Evolutionary conservation across 2,888 invertebrate species (phyloP).

Genomic region (Dryadula phaetusa): DNA sequence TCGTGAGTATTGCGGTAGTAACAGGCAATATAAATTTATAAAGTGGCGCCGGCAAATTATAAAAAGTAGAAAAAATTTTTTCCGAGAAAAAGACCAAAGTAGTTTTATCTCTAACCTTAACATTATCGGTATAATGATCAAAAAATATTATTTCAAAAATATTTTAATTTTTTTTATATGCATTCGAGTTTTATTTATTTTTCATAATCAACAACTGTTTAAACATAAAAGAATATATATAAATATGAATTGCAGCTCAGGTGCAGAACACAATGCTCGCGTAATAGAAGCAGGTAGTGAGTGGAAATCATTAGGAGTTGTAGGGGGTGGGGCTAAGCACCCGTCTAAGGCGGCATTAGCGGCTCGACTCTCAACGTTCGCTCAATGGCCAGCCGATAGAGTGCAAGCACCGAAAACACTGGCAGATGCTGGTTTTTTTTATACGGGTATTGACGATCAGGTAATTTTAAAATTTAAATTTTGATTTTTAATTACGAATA

Average conservation of each 20-base stretch:
- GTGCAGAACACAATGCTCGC: conserved; percentile 70
- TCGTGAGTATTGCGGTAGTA: too few relatives aligned
- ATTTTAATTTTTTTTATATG: too few relatives aligned
- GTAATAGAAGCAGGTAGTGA: conserved; percentile 65
- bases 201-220: too few relatives aligned
- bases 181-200: too few relatives aligned
- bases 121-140: too few relatives aligned
- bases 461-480: conserved; percentile 58
- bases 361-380: conserved; percentile 87
- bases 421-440: conserved; percentile 95
- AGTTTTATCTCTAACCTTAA: too few relatives aligned
- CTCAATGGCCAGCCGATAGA: conserved; percentile 89
- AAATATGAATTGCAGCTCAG: conserved; percentile 67
- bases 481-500: neutral
- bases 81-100: too few relatives aligned
- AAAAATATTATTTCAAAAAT: too few relatives aligned
- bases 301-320: conserved; percentile 72
- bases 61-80: too few relatives aligned
- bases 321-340: conserved; percentile 80
- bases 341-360: conserved; percentile 88
- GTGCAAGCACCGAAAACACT: conserved; percentile 90
- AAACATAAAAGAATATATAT: too few relatives aligned
- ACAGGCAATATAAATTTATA: too few relatives aligned
- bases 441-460: conserved; percentile 88
- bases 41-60: too few relatives aligned